A percentile compares a stretch with the other conserved stretches of the same genome.
These are phyloP conservation scores for Danio aesculapii DNA, from an alignment of 2,797 vertebrate species.

Conservation along the genomic window DNA sequence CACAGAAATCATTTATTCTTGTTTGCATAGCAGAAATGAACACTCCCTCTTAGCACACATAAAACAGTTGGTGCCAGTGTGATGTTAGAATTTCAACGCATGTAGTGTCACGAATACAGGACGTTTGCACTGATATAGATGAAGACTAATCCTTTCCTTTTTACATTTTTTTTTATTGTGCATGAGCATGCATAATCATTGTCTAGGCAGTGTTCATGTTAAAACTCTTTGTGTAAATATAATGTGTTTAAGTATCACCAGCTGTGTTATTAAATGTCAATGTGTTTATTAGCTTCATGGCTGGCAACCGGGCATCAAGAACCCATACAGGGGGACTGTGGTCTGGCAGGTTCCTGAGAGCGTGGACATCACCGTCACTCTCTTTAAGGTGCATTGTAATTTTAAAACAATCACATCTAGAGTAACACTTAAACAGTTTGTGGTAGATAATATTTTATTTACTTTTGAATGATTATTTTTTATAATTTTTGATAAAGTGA, in stretches of 20 bases:
- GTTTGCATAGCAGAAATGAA: neutral
- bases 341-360: constrained; percentile 90
- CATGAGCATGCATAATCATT: neutral
- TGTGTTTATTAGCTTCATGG: constrained; percentile 81
- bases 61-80: neutral
- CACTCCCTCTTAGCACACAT: neutral
- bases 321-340: constrained; percentile 87
- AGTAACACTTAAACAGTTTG: too few species aligned
- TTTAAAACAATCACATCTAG: too few species aligned
- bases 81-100: neutral
- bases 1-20: neutral
- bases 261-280: neutral
- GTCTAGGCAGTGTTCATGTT: neutral
- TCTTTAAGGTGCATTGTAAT: constrained; percentile 83
- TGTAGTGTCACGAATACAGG: neutral
- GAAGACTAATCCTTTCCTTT: neutral
- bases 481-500: too few species aligned
- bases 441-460: too few species aligned
- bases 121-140: neutral
- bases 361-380: constrained; percentile 87
- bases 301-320: constrained; percentile 92
- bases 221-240: neutral
- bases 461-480: too few species aligned
- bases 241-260: neutral
- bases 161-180: neutral